A percentile compares a stretch with the other conserved stretches of the same genome.
These are phyloP conservation scores for Drosophila ogumai DNA, from an alignment of 1,140 invertebrate species.

Conservation along the genomic window DNA sequence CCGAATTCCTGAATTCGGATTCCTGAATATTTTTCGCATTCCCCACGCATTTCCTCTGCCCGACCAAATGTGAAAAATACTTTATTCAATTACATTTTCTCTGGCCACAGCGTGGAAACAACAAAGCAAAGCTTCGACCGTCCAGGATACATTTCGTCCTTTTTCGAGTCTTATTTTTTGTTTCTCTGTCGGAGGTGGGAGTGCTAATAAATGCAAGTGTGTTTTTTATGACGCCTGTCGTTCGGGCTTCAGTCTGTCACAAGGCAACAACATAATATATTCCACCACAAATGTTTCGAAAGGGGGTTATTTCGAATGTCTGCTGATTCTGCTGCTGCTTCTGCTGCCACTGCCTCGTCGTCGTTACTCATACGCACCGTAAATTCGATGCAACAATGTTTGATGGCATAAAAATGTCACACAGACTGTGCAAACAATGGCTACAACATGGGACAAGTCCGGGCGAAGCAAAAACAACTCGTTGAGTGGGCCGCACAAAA, in stretches of 20 bases:
- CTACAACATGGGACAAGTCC: conserved; percentile 26
- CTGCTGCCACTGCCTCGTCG: conserved; percentile 18
- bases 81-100: conserved; percentile 46
- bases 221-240: conserved; percentile 73
- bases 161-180: conserved; percentile 11
- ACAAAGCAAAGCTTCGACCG: conserved; percentile 7
- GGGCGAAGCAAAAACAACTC: conserved; percentile 51
- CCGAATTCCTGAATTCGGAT: conserved; percentile 4
- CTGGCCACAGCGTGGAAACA: background rate
- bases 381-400: conserved; percentile 83
- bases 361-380: conserved; percentile 81
- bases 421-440: conserved; percentile 76
- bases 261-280: conserved; percentile 65
- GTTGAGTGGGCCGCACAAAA: conserved; percentile 39
- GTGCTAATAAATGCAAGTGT: conserved; percentile 79
- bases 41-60: conserved; percentile 4
- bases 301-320: conserved; percentile 17
- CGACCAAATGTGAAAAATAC: conserved; percentile 21
- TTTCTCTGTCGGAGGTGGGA: conserved; percentile 22
- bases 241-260: conserved; percentile 43
- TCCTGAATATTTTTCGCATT: conserved; percentile 25
- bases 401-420: conserved; percentile 79
- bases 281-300: conserved; percentile 56
- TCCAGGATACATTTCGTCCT: conserved; percentile 15
- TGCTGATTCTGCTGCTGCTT: conserved; percentile 22